Evolutionary conservation across 2,113 vertebrate species (phyloP).

Genomic region (Periophthalmus modestus): DNA sequence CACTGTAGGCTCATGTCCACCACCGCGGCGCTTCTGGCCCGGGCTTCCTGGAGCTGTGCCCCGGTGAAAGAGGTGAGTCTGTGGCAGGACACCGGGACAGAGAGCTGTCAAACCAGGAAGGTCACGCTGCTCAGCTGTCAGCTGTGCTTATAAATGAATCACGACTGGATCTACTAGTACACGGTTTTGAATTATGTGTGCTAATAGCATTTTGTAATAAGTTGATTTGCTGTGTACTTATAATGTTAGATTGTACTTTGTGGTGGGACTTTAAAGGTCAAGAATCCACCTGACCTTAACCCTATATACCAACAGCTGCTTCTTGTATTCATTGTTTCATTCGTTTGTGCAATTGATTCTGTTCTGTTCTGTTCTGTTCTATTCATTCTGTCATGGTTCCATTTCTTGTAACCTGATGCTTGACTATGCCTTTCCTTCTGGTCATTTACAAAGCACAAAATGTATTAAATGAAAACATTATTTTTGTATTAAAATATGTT

Average conservation of each 20-base stretch:
- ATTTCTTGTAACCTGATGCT: too few species aligned
- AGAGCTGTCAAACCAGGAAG: slow-evolving; percentile 56
- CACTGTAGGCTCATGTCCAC: slow-evolving; percentile 25
- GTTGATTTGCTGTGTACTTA: neutral
- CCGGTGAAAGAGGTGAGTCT: slow-evolving; percentile 49
- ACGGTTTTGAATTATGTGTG: neutral
- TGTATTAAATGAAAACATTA: too few species aligned
- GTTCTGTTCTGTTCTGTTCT: too few species aligned
- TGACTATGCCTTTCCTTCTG: too few species aligned
- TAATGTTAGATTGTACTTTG: neutral
- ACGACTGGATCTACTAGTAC: neutral
- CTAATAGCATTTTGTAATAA: neutral
- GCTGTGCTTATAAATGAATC: neutral
- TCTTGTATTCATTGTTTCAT: neutral
- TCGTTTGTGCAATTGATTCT: neutral
- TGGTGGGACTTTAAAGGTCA: slow-evolving; percentile 32
- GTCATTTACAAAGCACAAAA: too few species aligned
- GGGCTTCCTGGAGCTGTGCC: slow-evolving; percentile 2
- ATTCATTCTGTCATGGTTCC: too few species aligned
- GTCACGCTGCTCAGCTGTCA: slow-evolving; percentile 51
- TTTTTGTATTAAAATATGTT: too few species aligned
- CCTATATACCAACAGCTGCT: too few species aligned
- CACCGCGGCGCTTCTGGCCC: slow-evolving; percentile 8
- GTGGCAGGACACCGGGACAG: neutral
- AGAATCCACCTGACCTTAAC: slow-evolving; percentile 6